Percentiles rank a stretch among this genome's conserved stretches.
phyloP scores from a whole-genome alignment of 2,888 invertebrate genomes.

The Ceramica pisi region DNA sequence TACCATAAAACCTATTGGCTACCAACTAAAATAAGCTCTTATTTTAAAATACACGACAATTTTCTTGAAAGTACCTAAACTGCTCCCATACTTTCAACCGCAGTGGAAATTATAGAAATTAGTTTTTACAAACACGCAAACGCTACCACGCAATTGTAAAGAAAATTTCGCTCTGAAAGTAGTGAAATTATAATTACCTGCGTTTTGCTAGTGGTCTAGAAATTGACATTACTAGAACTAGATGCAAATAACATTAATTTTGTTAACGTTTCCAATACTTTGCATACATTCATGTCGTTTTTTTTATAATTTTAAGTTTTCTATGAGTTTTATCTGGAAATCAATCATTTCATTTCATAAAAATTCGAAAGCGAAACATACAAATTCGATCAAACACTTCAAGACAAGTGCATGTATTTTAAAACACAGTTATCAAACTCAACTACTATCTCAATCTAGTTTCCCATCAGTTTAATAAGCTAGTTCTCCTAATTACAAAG shows the following conservation, averaged over 20 bases:
- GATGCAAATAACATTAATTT: neutral
- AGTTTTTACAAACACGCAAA: slow-evolving; percentile 63
- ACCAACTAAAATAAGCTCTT: slow-evolving; percentile 38
- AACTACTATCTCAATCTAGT: slow-evolving; percentile 14
- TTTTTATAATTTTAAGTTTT: too few relatives aligned
- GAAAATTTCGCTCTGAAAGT: slow-evolving; percentile 39
- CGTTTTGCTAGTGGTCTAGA: slow-evolving; percentile 35
- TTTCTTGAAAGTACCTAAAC: slow-evolving; percentile 53
- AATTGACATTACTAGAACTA: slow-evolving; percentile 21
- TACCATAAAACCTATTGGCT: slow-evolving; percentile 7
- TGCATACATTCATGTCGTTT: too few relatives aligned
- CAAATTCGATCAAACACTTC: neutral
- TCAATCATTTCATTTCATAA: too few relatives aligned
- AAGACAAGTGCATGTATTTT: neutral
- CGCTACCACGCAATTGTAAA: slow-evolving; percentile 20
- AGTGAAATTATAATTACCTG: slow-evolving; percentile 57
- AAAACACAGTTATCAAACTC: neutral
- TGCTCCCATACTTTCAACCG: slow-evolving; percentile 48
- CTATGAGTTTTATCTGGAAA: too few relatives aligned
- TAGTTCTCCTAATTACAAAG: slow-evolving; percentile 35
- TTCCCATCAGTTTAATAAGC: slow-evolving; percentile 4
- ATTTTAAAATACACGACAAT: slow-evolving; percentile 39
- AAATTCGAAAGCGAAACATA: too few relatives aligned
- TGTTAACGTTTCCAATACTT: neutral
- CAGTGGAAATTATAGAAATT: slow-evolving; percentile 60